These are phyloP conservation scores for Trileptium ribeirensis DNA, from an alignment of 2,888 invertebrate species.

Conservation along the genomic window DNA sequence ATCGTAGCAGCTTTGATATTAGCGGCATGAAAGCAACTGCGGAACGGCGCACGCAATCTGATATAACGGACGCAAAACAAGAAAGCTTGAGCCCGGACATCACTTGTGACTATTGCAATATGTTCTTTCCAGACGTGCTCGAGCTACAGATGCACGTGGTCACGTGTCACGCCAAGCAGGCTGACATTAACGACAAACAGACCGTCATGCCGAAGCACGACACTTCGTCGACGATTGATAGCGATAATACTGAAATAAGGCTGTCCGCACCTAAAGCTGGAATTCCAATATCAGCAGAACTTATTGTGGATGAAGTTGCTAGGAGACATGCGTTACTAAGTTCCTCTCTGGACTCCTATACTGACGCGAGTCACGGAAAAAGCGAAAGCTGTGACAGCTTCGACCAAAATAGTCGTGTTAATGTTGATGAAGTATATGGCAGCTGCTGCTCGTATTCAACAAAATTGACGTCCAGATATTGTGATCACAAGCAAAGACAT, in stretches of 20 bases:
- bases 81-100: slow-evolving; percentile 10
- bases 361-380: background rate
- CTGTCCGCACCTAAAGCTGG: background rate
- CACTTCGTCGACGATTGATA: no score
- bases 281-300: background rate
- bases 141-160: slow-evolving; percentile 54
- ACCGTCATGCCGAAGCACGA: no score
- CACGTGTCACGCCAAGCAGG: background rate
- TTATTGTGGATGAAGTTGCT: background rate
- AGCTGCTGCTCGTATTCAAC: slow-evolving; percentile 76
- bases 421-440: slow-evolving; percentile 44
- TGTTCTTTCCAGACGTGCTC: slow-evolving; percentile 51
- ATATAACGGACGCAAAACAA: slow-evolving; percentile 4
- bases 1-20: slow-evolving; percentile 50
- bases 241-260: no score
- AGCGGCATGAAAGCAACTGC: background rate
- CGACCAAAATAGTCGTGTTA: background rate
- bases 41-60: background rate
- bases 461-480: slow-evolving; percentile 77
- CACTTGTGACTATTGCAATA: slow-evolving; percentile 51
- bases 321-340: background rate
- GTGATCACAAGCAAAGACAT: slow-evolving; percentile 83
- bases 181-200: background rate
- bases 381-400: background rate
- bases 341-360: background rate